Base-by-base conservation (phyloP, 2,113 vertebrate genomes). In the Leiothrix lutea region DNA sequence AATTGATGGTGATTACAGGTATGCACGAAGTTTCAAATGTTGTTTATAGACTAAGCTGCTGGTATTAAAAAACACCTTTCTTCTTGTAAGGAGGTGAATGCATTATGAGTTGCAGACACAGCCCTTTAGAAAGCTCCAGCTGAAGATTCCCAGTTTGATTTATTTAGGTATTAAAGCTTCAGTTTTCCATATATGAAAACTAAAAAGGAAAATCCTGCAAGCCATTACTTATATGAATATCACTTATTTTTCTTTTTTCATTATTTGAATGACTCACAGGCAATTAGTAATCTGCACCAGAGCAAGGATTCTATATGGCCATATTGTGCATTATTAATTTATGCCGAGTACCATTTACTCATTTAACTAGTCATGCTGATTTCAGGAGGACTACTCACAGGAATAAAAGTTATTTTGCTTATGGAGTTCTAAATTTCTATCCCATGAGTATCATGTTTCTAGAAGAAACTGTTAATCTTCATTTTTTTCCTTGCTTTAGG, bases 401-500 rank as follows among this genome's bases (percentile, higher is more conserved):
- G 64, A 83, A 29, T 94, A 82, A 88, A 94, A 91, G 60, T 81
- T 90, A 28, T 42, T 80, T 58, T 83, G 51, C 56, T 86, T 80
- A 77, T 26, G 6, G 60, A 94, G 51, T 72, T 86, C 84, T 90
- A 78, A 92, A 95, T 91, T 92, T 64, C 72, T 83, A 17, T 57
- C 93, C 86, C 84, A 91, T 29, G 42, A 96, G 84, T 66, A 92
- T 62, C 47, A 28, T 24, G 23, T 73, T 95, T 94, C 83, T 89
- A 45, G 91, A 89, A 95, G 71, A 72, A 80, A 81, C 75, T 2
- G 22, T 95, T 86, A 96, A 47, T 69, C 94, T 96, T 94, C 44
- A 57, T 94, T 84, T 94, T 95, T 88, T 88, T 51, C 54, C 80
- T 93, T 91, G 78, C 85, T 96, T 95, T 93, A 93, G 90, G 82